Evolutionary conservation across 2,113 vertebrate species (phyloP).

Genomic region (Pterocles burchelli): DNA sequence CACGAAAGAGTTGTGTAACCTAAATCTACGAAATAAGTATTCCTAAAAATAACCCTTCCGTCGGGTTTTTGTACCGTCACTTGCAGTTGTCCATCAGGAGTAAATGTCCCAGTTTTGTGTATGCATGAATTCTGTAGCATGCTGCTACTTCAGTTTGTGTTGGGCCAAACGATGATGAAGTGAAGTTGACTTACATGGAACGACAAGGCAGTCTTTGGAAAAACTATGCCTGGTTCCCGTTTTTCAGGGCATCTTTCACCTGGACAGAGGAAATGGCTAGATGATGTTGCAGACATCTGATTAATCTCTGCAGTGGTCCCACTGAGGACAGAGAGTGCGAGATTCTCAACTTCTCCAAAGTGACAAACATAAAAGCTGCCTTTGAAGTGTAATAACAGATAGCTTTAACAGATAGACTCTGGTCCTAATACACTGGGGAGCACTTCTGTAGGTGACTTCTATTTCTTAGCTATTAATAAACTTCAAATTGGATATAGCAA

Average conservation of each 20-base stretch:
- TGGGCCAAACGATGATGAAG: not conserved
- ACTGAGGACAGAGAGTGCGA: not conserved
- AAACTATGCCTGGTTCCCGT: not conserved
- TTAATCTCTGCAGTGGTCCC: not conserved
- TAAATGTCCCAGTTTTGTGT: not conserved
- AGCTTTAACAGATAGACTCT: not conserved
- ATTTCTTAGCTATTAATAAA: not conserved
- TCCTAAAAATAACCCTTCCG: conserved; percentile 29
- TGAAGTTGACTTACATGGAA: not conserved
- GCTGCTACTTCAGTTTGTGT: not conserved
- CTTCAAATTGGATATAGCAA: not conserved
- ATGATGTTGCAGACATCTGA: not conserved
- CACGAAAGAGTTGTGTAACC: not conserved
- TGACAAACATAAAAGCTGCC: not conserved
- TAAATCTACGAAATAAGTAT: conserved; percentile 1
- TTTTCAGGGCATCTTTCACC: not conserved
- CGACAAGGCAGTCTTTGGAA: not conserved
- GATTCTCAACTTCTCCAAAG: not conserved
- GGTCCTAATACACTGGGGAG: not conserved
- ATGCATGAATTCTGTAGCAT: not conserved
- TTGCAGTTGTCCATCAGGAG: not conserved
- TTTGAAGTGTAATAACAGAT: not conserved
- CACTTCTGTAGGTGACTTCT: not conserved
- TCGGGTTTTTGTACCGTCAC: not conserved
- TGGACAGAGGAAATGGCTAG: not conserved